Percentiles rank a stretch among this genome's conserved stretches.
Conservation (phyloP, 2,888 invertebrate species). For the Drosophila barbarae region DNA sequence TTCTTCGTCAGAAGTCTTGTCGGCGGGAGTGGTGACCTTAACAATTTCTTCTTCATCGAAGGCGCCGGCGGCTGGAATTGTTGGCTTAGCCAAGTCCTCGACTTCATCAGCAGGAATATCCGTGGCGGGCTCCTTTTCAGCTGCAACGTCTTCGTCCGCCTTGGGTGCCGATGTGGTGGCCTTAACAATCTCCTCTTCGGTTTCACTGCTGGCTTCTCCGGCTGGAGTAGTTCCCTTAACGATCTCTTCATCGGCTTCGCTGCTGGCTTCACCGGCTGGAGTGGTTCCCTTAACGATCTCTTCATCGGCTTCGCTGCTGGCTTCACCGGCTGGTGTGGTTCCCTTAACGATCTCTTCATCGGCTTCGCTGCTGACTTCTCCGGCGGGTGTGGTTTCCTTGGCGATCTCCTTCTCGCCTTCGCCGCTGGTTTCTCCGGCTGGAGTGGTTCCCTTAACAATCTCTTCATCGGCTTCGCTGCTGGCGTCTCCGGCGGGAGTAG, state of each 20-base stretch:
- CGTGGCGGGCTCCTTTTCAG: conserved; percentile 19
- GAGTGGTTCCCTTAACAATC: conserved; percentile 18
- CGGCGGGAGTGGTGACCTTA: conserved; percentile 27
- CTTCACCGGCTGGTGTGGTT: conserved; percentile 23
- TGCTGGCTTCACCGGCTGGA: conserved; percentile 8
- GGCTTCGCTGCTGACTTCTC: conserved; percentile 8
- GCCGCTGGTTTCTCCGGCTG: conserved; percentile 14
- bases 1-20: conserved; percentile 13
- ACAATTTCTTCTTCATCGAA: conserved; percentile 29
- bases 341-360: conserved; percentile 11
- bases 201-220: conserved; percentile 12
- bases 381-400: conserved; percentile 19
- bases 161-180: conserved; percentile 26
- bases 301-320: conserved; percentile 14
- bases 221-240: conserved; percentile 21
- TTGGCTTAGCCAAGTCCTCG: conserved; percentile 19
- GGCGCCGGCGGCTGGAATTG: conserved; percentile 15
- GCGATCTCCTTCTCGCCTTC: conserved; percentile 7
- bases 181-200: conserved; percentile 14
- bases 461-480: conserved; percentile 15
- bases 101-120: conserved; percentile 12
- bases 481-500: conserved; percentile 7
- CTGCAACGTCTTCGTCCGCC: conserved; percentile 2
- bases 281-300: conserved; percentile 8
- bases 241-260: conserved; percentile 10